A percentile compares a stretch with the other conserved stretches of the same genome.
Conservation (phyloP, 2,888 invertebrate species). For the Idaea biselata region DNA sequence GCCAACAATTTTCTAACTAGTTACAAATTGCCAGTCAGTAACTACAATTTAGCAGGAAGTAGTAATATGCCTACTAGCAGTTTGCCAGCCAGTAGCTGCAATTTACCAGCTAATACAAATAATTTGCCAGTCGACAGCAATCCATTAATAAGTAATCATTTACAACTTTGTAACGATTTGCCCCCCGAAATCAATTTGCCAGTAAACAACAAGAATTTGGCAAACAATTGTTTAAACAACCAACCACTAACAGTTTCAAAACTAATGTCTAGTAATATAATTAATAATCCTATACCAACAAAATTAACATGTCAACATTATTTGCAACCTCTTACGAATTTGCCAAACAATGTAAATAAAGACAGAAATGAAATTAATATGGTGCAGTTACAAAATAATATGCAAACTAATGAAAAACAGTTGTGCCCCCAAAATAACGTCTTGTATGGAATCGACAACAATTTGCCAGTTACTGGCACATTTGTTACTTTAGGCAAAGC, state of each 20-base stretch:
- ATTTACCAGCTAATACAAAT: neutral
- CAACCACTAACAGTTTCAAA: neutral
- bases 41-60: constrained; percentile 11
- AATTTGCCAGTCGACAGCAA: too few relatives aligned
- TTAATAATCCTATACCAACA: neutral
- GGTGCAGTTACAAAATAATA: too few relatives aligned
- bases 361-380: too few relatives aligned
- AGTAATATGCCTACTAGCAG: constrained; percentile 7
- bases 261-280: neutral
- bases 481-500: neutral
- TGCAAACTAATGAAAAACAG: too few relatives aligned
- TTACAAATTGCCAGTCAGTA: neutral
- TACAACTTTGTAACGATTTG: neutral
- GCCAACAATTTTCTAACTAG: constrained; percentile 9
- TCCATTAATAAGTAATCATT: neutral
- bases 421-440: too few relatives aligned
- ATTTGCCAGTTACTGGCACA: constrained; percentile 2
- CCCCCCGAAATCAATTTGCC: neutral
- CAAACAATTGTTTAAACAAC: constrained; percentile 1
- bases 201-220: neutral
- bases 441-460: neutral
- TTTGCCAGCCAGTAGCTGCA: neutral
- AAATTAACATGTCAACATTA: neutral
- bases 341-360: too few relatives aligned
- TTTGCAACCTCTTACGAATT: too few relatives aligned